These are phyloP conservation scores for Luscinia luscinia DNA, from an alignment of 2,797 vertebrate genomes.

Conservation along the genomic window DNA sequence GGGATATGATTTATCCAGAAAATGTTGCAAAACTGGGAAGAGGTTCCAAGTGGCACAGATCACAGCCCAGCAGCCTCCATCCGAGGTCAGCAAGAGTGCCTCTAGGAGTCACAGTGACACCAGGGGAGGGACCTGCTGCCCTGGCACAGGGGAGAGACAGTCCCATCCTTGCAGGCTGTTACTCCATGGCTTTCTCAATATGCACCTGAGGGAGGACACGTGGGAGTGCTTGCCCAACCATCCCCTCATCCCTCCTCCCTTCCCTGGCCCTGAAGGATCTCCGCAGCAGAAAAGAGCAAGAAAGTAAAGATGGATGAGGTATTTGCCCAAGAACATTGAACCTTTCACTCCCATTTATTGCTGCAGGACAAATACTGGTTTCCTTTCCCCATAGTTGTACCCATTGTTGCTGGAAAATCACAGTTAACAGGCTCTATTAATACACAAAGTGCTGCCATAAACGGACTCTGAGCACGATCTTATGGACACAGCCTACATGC, in stretches of 20 bases:
- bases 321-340: not conserved
- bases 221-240: not conserved
- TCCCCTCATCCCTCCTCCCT: not conserved
- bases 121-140: not conserved
- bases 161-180: not conserved
- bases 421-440: not conserved
- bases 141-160: not conserved
- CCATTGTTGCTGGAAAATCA: not conserved
- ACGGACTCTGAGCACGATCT: not conserved
- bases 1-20: not conserved
- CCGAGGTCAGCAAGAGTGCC: accelerated
- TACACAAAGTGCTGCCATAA: not conserved
- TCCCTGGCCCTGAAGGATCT: not conserved
- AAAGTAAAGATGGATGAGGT: not conserved
- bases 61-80: not conserved
- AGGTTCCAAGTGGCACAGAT: not conserved
- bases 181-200: not conserved
- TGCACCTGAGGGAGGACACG: not conserved
- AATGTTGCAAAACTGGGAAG: not conserved
- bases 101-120: not conserved
- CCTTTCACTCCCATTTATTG: slow-evolving; percentile 1
- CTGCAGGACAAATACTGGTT: not conserved
- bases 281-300: not conserved
- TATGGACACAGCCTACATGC: not conserved
- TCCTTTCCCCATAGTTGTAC: not conserved